Base-by-base conservation (phyloP, 2,113 vertebrate genomes). In the Chrysochloris asiatica region DNA sequence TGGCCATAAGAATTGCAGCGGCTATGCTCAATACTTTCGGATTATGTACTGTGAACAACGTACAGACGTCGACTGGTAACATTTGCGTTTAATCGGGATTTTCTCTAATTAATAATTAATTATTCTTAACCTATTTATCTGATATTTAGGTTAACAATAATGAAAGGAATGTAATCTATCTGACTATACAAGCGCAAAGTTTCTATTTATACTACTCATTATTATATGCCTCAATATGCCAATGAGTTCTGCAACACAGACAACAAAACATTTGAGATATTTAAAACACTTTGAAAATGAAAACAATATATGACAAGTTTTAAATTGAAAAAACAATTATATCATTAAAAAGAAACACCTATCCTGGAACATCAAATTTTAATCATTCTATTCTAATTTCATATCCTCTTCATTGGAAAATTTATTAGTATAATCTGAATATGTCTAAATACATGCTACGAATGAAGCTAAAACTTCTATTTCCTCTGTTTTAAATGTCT, bases 21-120 rank as follows among this genome's bases (percentile, higher is more conserved):
- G 95, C 96, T 96, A 96, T 96, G 96, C 96, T 96, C 96, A 96
- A 95, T 96, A 96, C 75, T 36, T 93, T 95, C 90, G 96, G 96
- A 96, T 96, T 96, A 96, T 96, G 96, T 96, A 96, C 95, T 96
- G 96, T 96, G 96, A 96, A 96, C 96, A 96, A 96, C 96, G 82
- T 81, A 96, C 95, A 96, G 96, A 96, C 94, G 8, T 96, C 95
- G 88, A 96, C 95, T 91, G 96, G 96, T 96, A 96, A 96, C 95
- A 83, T 91, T 93, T 96, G 95, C 85, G 88, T 94, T 59, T 91
- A 92, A 76, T 82, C 90, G 95, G 92, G 92, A 83, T 65, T 88
- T 0, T 79, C 21, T 77, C 9, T 63, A n/a, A 43, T 80, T 82
- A 87, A 45, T 43, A 83, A 95, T 96, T 96, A 96, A 96, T 96